Evolutionary conservation across 2,888 invertebrate genomes (phyloP).

Genomic region (Yponomeuta evonymella): DNA sequence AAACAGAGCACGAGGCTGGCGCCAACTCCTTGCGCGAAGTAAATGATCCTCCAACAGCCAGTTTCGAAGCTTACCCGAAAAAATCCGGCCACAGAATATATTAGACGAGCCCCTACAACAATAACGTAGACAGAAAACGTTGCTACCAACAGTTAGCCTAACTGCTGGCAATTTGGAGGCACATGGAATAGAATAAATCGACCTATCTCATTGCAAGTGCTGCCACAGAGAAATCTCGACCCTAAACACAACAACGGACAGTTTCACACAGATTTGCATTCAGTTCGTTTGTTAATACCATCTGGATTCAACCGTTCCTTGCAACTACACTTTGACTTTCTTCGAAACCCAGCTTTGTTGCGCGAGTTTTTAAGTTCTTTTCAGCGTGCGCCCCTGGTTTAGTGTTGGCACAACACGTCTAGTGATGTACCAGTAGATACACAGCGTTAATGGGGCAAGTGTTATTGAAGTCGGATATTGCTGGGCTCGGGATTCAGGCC

Average conservation of each 20-base stretch:
- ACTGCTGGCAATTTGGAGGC: conserved; percentile 62
- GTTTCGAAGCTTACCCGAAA: background rate
- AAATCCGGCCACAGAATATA: background rate
- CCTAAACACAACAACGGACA: background rate
- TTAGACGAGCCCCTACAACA: background rate
- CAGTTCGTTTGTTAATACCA: background rate
- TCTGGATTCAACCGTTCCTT: background rate
- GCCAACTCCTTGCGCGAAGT: background rate
- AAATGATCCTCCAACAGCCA: background rate
- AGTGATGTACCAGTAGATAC: conserved; percentile 50
- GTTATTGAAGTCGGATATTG: conserved; percentile 67
- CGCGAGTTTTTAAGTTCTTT: conserved; percentile 29
- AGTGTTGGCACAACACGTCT: conserved; percentile 39
- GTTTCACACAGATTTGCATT: background rate
- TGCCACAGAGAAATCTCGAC: background rate
- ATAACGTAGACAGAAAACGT: conserved; percentile 2
- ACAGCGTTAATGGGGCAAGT: conserved; percentile 65
- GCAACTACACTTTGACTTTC: background rate
- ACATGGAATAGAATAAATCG: conserved; percentile 61
- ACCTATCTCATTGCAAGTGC: conserved; percentile 28
- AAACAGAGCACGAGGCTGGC: background rate
- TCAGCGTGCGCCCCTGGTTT: conserved; percentile 25
- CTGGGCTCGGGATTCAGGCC: conserved; percentile 24
- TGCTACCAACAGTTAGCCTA: conserved; percentile 61
- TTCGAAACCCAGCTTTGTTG: conserved; percentile 9